A percentile compares a stretch with the other conserved stretches of the same genome.
These are phyloP conservation scores for Characodon lateralis DNA, from an alignment of 2,797 vertebrate species.

Conservation along the genomic window DNA sequence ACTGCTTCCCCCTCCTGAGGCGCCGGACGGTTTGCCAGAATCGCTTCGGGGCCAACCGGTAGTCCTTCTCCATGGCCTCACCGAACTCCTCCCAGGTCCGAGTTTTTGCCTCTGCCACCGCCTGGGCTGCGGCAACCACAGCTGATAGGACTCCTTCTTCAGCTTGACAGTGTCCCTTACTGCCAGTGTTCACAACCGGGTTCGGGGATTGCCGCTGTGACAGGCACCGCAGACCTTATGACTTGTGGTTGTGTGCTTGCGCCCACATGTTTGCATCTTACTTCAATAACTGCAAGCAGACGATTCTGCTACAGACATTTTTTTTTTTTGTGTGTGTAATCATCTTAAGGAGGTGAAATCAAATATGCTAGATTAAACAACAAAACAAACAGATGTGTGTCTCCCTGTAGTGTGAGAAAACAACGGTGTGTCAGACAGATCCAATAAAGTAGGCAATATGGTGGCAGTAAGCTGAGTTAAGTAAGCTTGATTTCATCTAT, in stretches of 20 bases:
- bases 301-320: conserved; percentile 35
- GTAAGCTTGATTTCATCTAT: conserved; percentile 71
- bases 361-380: conserved; percentile 76
- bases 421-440: conserved; percentile 62
- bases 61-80: too few relatives aligned
- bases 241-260: conserved; percentile 1
- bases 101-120: too few relatives aligned
- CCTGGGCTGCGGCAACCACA: too few relatives aligned
- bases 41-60: too few relatives aligned
- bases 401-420: conserved; percentile 67
- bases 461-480: conserved; percentile 67
- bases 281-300: conserved; percentile 37
- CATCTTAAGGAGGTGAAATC: conserved; percentile 69
- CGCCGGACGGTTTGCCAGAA: too few relatives aligned
- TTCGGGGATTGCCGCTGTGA: too few relatives aligned
- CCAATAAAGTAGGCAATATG: conserved; percentile 68
- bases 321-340: conserved; percentile 53
- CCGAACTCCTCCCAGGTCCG: too few relatives aligned
- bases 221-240: too few relatives aligned
- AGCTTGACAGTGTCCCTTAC: too few relatives aligned
- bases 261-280: not conserved
- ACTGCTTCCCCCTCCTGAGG: too few relatives aligned
- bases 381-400: conserved; percentile 74
- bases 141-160: too few relatives aligned
- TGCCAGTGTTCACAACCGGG: too few relatives aligned